Percentiles rank a stretch among this genome's conserved stretches.
These are phyloP conservation scores for Phalanger gymnotis DNA, from an alignment of 2,797 vertebrate genomes.

Conservation along the genomic window DNA sequence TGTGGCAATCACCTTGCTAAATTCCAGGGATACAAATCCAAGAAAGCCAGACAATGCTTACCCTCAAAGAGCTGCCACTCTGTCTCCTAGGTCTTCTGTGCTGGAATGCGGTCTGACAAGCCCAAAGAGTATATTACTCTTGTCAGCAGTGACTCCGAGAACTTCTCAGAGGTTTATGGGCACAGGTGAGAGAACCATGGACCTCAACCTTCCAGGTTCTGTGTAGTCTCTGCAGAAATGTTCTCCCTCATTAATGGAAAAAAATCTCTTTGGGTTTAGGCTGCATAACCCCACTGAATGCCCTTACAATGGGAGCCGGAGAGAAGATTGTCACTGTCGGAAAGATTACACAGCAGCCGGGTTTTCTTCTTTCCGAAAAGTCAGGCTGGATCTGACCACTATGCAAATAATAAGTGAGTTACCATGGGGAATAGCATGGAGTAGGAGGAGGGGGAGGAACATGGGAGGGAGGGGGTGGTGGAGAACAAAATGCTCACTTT, in stretches of 20 bases:
- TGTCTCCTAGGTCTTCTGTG: slow-evolving; percentile 92
- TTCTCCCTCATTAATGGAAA: slow-evolving; percentile 72
- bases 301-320: slow-evolving; percentile 92
- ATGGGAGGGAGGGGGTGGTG: fast-evolving
- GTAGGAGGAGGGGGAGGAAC: fast-evolving
- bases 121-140: slow-evolving; percentile 96
- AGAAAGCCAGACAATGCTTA: not conserved
- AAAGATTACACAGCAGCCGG: slow-evolving; percentile 94
- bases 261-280: slow-evolving; percentile 83
- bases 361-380: slow-evolving; percentile 94
- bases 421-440: slow-evolving; percentile 49
- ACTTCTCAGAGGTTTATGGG: slow-evolving; percentile 97
- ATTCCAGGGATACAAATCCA: not conserved
- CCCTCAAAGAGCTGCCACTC: slow-evolving; percentile 31
- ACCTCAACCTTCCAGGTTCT: not conserved
- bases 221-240: slow-evolving; percentile 15
- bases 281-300: slow-evolving; percentile 96
- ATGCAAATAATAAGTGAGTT: slow-evolving; percentile 97
- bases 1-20: not conserved
- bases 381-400: slow-evolving; percentile 92
- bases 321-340: slow-evolving; percentile 94
- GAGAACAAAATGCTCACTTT: not conserved
- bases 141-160: slow-evolving; percentile 91
- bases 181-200: slow-evolving; percentile 89
- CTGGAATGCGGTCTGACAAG: slow-evolving; percentile 92